These are phyloP conservation scores for Myrmophylax atrothorax DNA, from an alignment of 2,113 vertebrate genomes.

Conservation along the genomic window DNA sequence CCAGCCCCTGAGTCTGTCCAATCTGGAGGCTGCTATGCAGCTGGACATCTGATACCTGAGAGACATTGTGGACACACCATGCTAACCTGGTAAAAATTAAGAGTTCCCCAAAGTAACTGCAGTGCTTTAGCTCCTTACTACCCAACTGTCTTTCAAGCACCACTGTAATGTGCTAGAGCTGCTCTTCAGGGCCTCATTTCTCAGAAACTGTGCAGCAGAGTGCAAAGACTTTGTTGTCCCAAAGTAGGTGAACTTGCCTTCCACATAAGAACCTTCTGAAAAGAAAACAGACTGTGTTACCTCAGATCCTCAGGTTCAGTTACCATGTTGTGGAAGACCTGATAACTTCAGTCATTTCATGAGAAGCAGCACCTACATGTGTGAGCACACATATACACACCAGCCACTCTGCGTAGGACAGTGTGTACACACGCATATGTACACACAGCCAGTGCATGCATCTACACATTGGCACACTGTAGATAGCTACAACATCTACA, in stretches of 20 bases:
- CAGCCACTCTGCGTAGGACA: neutral
- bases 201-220: neutral
- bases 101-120: neutral
- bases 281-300: neutral
- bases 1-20: neutral
- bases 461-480: neutral
- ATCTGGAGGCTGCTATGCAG: neutral
- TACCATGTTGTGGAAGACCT: neutral
- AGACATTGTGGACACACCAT: neutral
- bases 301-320: neutral
- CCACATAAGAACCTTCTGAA: neutral
- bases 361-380: neutral
- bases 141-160: neutral
- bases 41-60: neutral
- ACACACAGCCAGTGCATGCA: neutral
- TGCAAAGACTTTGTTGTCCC: neutral
- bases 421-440: neutral
- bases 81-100: neutral
- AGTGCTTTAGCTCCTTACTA: neutral
- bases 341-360: neutral
- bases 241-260: neutral
- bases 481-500: neutral
- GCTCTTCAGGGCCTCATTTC: neutral
- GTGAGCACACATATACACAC: neutral
- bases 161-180: neutral